A percentile compares a stretch with the other conserved stretches of the same genome.
Evolutionary conservation across 2,888 invertebrate genomes (phyloP).

Genomic region (Temnothorax ravouxi): DNA sequence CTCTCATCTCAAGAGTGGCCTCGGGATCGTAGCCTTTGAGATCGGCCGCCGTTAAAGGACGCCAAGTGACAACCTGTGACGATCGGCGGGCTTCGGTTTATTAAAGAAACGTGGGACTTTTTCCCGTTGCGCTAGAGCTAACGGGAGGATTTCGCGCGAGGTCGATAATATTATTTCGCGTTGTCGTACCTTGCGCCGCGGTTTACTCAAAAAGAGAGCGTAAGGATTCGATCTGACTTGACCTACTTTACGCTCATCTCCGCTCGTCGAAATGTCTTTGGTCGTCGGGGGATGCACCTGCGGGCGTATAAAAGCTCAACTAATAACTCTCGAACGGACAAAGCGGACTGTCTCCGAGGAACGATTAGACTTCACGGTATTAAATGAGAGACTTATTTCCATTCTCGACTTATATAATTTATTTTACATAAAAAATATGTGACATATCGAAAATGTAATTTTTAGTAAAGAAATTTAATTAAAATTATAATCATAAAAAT

Average conservation of each 20-base stretch:
- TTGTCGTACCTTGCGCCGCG: slow-evolving; percentile 79
- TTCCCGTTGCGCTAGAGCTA: background rate
- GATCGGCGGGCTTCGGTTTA: background rate
- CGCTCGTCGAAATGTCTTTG: slow-evolving; percentile 51
- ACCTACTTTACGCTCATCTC: slow-evolving; percentile 40
- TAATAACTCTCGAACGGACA: slow-evolving; percentile 21
- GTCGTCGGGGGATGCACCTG: slow-evolving; percentile 81
- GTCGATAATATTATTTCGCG: slow-evolving; percentile 31
- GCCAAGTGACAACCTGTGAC: slow-evolving; percentile 81
- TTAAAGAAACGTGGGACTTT: background rate
- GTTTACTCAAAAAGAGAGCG: slow-evolving; percentile 80
- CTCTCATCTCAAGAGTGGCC: slow-evolving; percentile 81
- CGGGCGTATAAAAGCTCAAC: slow-evolving; percentile 31
- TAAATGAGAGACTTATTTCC: slow-evolving; percentile 31
- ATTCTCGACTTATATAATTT: slow-evolving; percentile 26
- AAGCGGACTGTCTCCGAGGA: slow-evolving; percentile 14
- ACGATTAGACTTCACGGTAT: slow-evolving; percentile 17
- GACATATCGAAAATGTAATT: background rate
- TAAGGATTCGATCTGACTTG: slow-evolving; percentile 79
- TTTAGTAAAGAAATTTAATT: slow-evolving; percentile 3
- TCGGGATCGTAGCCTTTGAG: slow-evolving; percentile 82
- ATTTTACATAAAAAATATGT: background rate
- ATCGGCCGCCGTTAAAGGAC: slow-evolving; percentile 78
- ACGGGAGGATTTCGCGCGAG: background rate
- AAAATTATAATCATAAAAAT: background rate